These are phyloP conservation scores for Emydocephalus ijimae DNA, from an alignment of 2,113 vertebrate genomes.

Conservation along the genomic window DNA sequence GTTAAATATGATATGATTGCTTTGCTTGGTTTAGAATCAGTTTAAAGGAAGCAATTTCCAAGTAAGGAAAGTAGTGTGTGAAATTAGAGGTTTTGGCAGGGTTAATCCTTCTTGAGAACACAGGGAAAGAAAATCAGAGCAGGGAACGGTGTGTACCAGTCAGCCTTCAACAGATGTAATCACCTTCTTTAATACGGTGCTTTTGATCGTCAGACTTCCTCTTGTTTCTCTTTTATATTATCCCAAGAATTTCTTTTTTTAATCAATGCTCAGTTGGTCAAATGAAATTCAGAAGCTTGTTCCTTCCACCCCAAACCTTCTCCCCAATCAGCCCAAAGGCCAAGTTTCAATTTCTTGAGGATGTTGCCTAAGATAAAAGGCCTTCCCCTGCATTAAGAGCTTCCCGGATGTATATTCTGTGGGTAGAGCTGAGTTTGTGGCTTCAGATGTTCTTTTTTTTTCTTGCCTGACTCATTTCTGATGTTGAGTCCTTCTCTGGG, in stretches of 20 bases:
- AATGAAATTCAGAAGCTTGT: constrained; percentile 22
- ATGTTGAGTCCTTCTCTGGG: background rate
- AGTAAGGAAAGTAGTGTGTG: background rate
- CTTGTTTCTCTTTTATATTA: background rate
- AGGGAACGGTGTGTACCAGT: background rate
- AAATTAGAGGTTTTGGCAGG: background rate
- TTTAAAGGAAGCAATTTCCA: background rate
- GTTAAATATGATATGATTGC: background rate
- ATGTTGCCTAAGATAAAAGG: background rate
- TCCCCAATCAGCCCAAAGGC: background rate
- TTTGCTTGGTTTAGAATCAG: background rate
- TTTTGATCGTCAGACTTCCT: background rate
- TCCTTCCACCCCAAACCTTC: background rate
- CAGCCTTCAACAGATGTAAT: background rate
- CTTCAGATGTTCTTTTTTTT: background rate
- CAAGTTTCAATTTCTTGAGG: background rate
- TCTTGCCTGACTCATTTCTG: background rate
- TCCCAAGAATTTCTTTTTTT: background rate
- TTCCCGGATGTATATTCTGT: too few species aligned
- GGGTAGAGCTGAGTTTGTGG: background rate
- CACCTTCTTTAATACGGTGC: background rate
- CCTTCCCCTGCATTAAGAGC: constrained; percentile 14
- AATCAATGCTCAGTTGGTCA: background rate
- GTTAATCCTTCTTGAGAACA: background rate
- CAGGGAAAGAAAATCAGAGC: background rate